Conservation (phyloP, 2,797 vertebrate species). For the Tragelaphus eurycerus region DNA sequence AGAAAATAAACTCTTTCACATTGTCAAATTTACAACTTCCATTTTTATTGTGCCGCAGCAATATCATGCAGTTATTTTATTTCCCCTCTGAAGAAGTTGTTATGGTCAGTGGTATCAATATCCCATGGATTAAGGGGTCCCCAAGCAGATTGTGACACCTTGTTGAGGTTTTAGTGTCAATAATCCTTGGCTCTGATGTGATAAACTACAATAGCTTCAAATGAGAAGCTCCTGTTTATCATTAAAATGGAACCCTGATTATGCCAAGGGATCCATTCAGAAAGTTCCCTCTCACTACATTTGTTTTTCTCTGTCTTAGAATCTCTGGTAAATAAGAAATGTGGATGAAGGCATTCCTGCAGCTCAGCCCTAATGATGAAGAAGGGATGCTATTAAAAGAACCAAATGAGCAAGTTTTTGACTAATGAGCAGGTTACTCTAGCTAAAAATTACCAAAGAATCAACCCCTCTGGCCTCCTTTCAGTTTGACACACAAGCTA, state of each 20-base stretch:
- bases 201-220: slow-evolving; percentile 36
- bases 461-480: neutral
- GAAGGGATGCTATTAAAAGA: slow-evolving; percentile 7
- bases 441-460: slow-evolving; percentile 26
- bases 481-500: neutral
- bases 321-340: slow-evolving; percentile 40
- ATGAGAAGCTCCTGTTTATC: neutral
- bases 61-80: slow-evolving; percentile 55
- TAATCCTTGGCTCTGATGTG: slow-evolving; percentile 38
- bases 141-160: slow-evolving; percentile 28
- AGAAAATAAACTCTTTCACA: slow-evolving; percentile 76
- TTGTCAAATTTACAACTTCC: slow-evolving; percentile 72
- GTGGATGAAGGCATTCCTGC: neutral
- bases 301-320: slow-evolving; percentile 1
- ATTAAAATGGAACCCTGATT: neutral
- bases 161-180: slow-evolving; percentile 43
- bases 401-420: slow-evolving; percentile 3
- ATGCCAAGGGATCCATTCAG: neutral
- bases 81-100: slow-evolving; percentile 43
- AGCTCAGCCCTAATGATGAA: neutral
- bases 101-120: slow-evolving; percentile 61
- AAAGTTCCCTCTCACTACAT: neutral
- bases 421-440: neutral
- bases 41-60: slow-evolving; percentile 57
- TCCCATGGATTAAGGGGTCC: neutral